Base-by-base conservation (phyloP, 2,797 vertebrate genomes). In the Acanthiza pusilla region DNA sequence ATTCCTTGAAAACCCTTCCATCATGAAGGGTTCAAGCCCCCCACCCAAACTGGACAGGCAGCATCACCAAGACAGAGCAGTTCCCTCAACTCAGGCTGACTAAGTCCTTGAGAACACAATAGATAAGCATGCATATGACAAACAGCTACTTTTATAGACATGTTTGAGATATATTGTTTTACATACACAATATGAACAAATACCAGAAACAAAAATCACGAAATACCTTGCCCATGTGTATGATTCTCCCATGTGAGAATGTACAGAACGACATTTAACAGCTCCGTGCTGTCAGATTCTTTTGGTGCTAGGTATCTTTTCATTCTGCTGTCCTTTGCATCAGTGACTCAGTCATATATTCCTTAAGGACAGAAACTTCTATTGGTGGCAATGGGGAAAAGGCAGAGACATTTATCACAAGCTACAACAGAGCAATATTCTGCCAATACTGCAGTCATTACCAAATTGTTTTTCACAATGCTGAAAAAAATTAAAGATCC, bases 201-300 rank as follows among this genome's bases (percentile, higher is more conserved):
- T 43, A 32, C 13, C 18, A 61, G 16, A 81, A 88, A 65, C 11
- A 73, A 63, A 88, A 53, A 47, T 50, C 34, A 80, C 26, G 66
- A 63, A 89, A 92, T 91, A 93, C 68, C 89, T 96, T 95, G 65
- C 72, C 87, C 55, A 25, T 48, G 13, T 21, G 65, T 85, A 87
- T 77, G 90, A 88, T 66, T 85, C 13, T 6, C 30, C 43, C 81
- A 65, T 4, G 21, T 22, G 40, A 2, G 4, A 90, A 58, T 3
- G 45, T 26, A 83, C 38, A 87, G 61, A 79, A 43, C 60, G 51
- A 67, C 42, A 84, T 89, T 47, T 54, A 90, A 76, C 20, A 79
- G 68, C 38, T 76, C 68, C 4, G 4, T 26, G 29, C 45, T 58
- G n/a, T 63, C 85, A 70, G 61, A 77, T 77, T 74, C 43, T 42